Evolutionary conservation across 2,797 vertebrate species (phyloP).

Genomic region (Sternarchorhynchus goeldii): DNA sequence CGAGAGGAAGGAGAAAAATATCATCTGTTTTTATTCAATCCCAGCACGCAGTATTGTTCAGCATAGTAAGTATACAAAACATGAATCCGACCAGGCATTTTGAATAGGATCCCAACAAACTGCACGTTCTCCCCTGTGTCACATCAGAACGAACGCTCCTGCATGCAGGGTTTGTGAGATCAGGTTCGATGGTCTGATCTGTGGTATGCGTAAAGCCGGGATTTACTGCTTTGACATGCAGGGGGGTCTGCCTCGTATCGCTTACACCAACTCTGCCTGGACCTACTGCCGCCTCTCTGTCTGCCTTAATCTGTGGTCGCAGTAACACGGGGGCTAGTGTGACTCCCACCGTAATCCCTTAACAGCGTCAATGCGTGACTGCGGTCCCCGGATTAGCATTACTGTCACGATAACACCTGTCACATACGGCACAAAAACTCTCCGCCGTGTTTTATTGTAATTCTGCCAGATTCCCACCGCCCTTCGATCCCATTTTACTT

Average conservation of each 20-base stretch:
- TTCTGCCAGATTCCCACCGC: too few relatives aligned
- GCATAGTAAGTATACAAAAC: background rate
- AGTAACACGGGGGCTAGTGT: constrained; percentile 2
- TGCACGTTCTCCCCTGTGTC: too few relatives aligned
- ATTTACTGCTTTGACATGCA: constrained; percentile 7
- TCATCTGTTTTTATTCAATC: too few relatives aligned
- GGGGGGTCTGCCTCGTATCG: background rate
- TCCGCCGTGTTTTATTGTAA: too few relatives aligned
- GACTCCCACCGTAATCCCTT: constrained; percentile 19
- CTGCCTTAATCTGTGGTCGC: background rate
- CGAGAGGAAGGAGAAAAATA: too few relatives aligned
- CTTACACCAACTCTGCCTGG: background rate
- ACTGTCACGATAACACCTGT: constrained; percentile 23
- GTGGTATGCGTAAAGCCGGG: constrained; percentile 14
- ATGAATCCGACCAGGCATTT: background rate
- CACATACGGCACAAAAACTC: background rate
- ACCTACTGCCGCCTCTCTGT: background rate
- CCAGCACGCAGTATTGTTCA: too few relatives aligned
- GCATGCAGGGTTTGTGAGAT: background rate
- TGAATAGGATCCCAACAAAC: too few relatives aligned
- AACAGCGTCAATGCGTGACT: background rate
- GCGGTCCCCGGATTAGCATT: constrained; percentile 15
- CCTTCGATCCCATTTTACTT: too few relatives aligned
- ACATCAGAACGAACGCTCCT: background rate
- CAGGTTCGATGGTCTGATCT: background rate